These are phyloP conservation scores for Bolinopsis microptera DNA, from an alignment of 37 sponge, comb jelly and placozoan species.

Conservation along the genomic window DNA sequence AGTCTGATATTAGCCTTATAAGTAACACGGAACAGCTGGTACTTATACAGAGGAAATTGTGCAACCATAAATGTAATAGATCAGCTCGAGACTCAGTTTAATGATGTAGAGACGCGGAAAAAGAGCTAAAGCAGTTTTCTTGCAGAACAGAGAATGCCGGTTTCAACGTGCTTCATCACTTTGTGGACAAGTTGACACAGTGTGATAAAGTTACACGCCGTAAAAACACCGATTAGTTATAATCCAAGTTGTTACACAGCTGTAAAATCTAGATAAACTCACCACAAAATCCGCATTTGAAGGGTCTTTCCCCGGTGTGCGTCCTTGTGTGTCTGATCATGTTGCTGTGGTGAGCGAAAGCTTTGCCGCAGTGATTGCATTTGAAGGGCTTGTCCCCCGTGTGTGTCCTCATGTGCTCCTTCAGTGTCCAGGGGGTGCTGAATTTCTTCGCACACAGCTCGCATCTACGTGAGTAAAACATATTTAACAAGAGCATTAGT, in stretches of 20 bases:
- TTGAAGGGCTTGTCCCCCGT: slow-evolving; percentile 63
- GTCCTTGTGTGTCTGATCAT: slow-evolving; percentile 63
- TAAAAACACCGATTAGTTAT: no score
- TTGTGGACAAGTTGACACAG: no score
- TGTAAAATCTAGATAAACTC: no score
- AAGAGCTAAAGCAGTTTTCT: no score
- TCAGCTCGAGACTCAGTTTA: no score
- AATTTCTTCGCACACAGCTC: slow-evolving; percentile 63
- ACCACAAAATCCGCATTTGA: slow-evolving; percentile 66
- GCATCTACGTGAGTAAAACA: background rate
- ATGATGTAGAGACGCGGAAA: no score
- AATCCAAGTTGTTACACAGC: no score
- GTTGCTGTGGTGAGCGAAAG: slow-evolving; percentile 60
- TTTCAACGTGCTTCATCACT: no score
- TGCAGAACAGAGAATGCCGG: no score
- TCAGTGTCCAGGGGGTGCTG: slow-evolving; percentile 54
- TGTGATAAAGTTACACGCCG: no score
- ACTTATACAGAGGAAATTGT: background rate
- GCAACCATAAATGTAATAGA: background rate
- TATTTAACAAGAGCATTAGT: background rate
- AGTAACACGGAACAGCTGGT: background rate
- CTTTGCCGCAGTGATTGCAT: slow-evolving; percentile 60
- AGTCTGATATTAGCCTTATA: no score
- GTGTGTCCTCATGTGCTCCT: slow-evolving; percentile 66
- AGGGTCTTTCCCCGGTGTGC: slow-evolving; percentile 61